Conservation (phyloP, 23 tunicate genomes). For the Ascidia mentula region DNA sequence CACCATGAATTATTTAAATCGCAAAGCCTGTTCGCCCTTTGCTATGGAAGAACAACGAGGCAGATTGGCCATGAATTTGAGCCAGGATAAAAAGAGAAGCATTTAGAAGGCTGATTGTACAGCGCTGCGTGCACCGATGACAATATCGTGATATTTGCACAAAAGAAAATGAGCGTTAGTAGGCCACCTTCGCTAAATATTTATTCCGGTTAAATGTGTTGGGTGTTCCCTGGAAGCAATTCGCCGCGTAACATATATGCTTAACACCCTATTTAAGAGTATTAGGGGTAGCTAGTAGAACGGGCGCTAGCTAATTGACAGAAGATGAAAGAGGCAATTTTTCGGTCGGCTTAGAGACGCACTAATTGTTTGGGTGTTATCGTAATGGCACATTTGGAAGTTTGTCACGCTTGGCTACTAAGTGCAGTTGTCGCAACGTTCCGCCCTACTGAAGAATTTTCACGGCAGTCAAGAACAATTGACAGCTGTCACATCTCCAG, state of each 20-base stretch:
- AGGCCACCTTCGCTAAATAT: no score
- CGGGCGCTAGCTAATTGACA: no score
- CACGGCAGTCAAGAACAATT: not conserved
- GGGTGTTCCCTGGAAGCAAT: no score
- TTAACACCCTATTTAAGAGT: no score
- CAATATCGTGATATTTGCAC: no score
- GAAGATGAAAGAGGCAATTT: constrained; percentile 7
- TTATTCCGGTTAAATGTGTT: no score
- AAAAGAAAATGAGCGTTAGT: no score
- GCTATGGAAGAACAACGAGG: not conserved
- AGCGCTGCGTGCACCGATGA: no score
- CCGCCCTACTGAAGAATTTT: not conserved
- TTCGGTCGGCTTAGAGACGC: constrained; percentile 6
- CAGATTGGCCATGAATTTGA: not conserved
- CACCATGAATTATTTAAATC: constrained; percentile 3
- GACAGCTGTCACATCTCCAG: not conserved
- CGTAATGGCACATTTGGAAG: constrained; percentile 8
- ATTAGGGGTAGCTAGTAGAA: no score
- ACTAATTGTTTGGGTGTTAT: constrained; percentile 1
- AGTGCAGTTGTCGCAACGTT: not conserved
- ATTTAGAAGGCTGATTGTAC: not conserved
- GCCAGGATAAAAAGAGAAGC: not conserved
- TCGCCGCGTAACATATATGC: no score
- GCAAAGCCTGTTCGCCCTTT: not conserved
- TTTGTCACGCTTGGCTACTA: not conserved